Conservation (phyloP, 2,113 vertebrate species). For the Elachura formosa region DNA sequence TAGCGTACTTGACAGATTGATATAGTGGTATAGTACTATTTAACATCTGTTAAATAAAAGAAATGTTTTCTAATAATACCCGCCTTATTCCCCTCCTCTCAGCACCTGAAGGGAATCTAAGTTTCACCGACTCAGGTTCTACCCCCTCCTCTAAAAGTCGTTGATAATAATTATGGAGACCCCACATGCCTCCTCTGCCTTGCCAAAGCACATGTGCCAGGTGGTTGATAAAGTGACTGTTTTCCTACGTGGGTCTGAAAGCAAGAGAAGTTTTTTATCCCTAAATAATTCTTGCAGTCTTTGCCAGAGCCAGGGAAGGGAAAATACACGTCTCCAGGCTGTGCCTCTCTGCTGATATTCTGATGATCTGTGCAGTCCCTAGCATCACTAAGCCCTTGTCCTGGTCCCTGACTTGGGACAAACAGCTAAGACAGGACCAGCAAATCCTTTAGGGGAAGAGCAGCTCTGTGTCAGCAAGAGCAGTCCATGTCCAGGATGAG, state of each 20-base stretch:
- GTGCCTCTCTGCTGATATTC: neutral
- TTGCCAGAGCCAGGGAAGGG: neutral
- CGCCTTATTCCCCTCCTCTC: neutral
- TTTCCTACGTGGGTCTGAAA: neutral
- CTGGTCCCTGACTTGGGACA: neutral
- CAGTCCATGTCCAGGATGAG: rapidly evolving
- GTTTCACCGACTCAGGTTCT: neutral
- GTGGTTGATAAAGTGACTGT: neutral
- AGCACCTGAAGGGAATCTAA: neutral
- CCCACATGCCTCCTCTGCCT: neutral
- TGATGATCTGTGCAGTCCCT: neutral
- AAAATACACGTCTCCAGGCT: neutral
- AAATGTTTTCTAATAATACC: constrained; percentile 6
- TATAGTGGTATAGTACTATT: neutral
- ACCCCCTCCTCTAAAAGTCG: neutral
- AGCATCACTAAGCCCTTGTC: neutral
- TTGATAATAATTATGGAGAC: neutral
- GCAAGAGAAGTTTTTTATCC: neutral
- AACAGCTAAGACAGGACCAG: neutral
- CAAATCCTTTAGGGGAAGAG: neutral
- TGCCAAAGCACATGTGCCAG: neutral
- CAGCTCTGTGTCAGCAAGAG: neutral
- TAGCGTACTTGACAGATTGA: constrained; percentile 2
- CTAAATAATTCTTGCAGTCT: neutral
- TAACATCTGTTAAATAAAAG: constrained; percentile 29